Percentiles rank a stretch among this genome's conserved stretches.
phyloP scores from a whole-genome alignment of 2,113 vertebrate genomes.

The Sinocyclocheilus maitianheensis region DNA sequence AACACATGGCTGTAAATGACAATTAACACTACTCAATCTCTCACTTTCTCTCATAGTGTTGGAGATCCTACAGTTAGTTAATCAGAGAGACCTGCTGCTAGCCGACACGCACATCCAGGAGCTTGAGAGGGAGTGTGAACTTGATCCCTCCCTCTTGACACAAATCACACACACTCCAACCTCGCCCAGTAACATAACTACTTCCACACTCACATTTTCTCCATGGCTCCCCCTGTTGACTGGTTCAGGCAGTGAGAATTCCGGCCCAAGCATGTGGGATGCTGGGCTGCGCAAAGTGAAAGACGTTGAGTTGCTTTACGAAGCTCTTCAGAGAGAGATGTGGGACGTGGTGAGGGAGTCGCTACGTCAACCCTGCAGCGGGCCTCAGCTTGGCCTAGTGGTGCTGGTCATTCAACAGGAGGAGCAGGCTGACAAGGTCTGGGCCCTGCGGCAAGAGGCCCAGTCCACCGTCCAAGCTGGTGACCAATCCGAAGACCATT shows the following conservation, averaged over 20 bases:
- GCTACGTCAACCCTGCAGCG: conserved; percentile 74
- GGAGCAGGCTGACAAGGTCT: conserved; percentile 77
- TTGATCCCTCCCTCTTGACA: conserved; percentile 64
- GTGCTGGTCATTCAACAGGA: conserved; percentile 86
- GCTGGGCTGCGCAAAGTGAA: conserved; percentile 78
- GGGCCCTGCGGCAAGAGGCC: conserved; percentile 65
- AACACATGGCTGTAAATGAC: neutral
- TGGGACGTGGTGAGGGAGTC: conserved; percentile 85
- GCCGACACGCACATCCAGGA: conserved; percentile 89
- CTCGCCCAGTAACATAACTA: conserved; percentile 38
- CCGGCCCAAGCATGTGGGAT: conserved; percentile 67
- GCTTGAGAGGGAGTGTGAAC: conserved; percentile 82
- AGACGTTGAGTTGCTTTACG: conserved; percentile 86
- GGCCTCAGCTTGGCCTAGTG: conserved; percentile 79
- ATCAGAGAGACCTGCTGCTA: conserved; percentile 82
- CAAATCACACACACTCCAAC: conserved; percentile 55
- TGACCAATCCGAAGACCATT: conserved; percentile 44
- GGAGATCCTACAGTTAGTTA: conserved; percentile 87
- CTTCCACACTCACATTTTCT: conserved; percentile 45
- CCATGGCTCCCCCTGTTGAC: conserved; percentile 52
- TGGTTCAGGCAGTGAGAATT: conserved; percentile 53
- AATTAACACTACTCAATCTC: neutral
- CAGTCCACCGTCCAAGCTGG: conserved; percentile 50
- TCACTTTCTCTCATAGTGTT: conserved; percentile 72
- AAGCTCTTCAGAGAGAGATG: conserved; percentile 85